Evolutionary conservation across 2,113 vertebrate genomes (phyloP).

Genomic region (Anoura caudifer): DNA sequence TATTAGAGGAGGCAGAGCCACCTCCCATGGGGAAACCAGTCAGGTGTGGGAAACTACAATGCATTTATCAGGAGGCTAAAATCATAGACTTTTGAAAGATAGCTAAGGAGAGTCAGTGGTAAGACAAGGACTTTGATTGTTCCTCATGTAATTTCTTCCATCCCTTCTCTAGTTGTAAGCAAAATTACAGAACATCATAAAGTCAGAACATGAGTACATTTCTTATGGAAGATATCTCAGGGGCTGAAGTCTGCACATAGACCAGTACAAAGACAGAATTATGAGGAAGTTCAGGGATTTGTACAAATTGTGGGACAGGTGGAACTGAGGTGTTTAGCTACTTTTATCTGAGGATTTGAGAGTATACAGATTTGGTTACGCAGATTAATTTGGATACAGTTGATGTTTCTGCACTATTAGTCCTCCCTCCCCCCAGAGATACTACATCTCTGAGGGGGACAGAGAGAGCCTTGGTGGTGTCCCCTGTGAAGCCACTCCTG

Average conservation of each 20-base stretch:
- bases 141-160: background rate
- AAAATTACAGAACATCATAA: background rate
- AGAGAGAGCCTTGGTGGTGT: background rate
- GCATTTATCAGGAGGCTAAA: background rate
- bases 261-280: background rate
- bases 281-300: background rate
- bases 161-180: background rate
- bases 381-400: background rate
- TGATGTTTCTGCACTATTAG: background rate
- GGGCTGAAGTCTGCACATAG: background rate
- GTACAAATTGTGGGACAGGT: background rate
- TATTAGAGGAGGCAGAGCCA: background rate
- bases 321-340: background rate
- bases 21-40: background rate
- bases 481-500: background rate
- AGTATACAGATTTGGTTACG: background rate
- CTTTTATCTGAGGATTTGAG: background rate
- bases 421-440: background rate
- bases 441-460: background rate
- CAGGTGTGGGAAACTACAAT: background rate
- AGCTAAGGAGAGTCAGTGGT: background rate
- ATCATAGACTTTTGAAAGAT: background rate
- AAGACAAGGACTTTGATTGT: background rate
- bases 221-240: background rate
- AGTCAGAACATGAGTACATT: background rate